These are phyloP conservation scores for Gymnothorax reevesii DNA, from an alignment of 2,797 vertebrate genomes.

Conservation along the genomic window DNA sequence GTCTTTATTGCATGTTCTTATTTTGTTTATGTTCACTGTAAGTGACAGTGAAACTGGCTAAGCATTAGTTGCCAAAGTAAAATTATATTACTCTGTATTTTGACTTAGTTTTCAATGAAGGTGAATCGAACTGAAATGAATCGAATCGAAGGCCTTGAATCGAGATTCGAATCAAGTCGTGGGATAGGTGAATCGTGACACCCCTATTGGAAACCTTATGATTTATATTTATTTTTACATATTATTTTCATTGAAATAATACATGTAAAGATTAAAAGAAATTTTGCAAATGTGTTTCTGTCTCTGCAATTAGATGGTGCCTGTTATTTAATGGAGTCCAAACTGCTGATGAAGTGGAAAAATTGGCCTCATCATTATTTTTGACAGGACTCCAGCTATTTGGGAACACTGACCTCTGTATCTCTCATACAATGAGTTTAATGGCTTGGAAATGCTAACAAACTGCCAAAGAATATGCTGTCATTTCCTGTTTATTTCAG, in stretches of 20 bases:
- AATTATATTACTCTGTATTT: no score
- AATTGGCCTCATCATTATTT: conserved; percentile 59
- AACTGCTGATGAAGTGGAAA: conserved; percentile 46
- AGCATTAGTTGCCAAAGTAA: no score
- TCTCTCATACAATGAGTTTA: not conserved
- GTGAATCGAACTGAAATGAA: no score
- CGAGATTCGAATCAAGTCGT: no score
- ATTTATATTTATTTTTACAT: not conserved
- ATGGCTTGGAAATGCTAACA: not conserved
- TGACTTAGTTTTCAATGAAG: no score
- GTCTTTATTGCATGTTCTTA: no score
- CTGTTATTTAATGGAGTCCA: conserved; percentile 32
- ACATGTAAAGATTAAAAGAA: not conserved
- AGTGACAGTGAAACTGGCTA: no score
- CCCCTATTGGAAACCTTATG: not conserved
- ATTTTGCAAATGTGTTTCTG: not conserved
- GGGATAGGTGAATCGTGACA: no score
- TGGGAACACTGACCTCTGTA: conserved; percentile 36
- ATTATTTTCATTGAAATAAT: not conserved
- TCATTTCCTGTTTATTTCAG: not conserved
- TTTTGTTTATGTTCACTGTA: no score
- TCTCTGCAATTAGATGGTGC: conserved; percentile 34
- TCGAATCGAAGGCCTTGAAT: no score
- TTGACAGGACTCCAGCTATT: conserved; percentile 52
- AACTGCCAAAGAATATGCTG: not conserved